Percentiles rank a stretch among this genome's conserved stretches.
phyloP scores from a whole-genome alignment of 2,888 invertebrate genomes.

The Andrena trimmerana region DNA sequence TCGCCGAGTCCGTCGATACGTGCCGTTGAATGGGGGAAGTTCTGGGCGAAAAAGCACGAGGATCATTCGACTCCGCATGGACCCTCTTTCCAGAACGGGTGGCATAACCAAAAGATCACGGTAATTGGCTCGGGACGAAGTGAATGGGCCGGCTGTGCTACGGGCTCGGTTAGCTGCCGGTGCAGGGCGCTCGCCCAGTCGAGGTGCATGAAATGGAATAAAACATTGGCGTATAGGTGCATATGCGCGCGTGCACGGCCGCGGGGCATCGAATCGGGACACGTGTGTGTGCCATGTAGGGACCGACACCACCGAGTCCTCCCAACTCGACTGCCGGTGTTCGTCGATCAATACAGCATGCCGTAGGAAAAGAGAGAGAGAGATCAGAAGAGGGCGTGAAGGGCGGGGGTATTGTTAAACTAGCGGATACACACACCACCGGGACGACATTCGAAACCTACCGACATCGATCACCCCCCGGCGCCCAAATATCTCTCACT shows the following conservation, averaged over 20 bases:
- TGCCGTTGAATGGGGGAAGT: too few relatives aligned
- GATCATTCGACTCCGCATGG: neutral
- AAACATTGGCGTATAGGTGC: conserved; percentile 50
- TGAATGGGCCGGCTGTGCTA: conserved; percentile 43
- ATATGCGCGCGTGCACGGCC: conserved; percentile 10
- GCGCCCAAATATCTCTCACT: conserved; percentile 26
- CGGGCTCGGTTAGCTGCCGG: conserved; percentile 17
- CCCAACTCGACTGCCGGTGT: conserved; percentile 66
- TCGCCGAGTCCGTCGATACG: too few relatives aligned
- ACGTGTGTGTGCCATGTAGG: neutral
- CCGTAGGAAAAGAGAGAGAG: conserved; percentile 54
- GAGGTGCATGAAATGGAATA: conserved; percentile 50
- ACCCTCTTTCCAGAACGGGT: neutral
- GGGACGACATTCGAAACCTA: conserved; percentile 52
- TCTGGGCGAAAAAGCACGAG: neutral
- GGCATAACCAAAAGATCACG: neutral
- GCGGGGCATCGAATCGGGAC: conserved; percentile 38
- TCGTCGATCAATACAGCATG: conserved; percentile 78
- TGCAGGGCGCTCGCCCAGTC: conserved; percentile 26
- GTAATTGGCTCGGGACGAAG: conserved; percentile 17
- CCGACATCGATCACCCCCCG: conserved; percentile 8
- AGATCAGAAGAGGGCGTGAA: conserved; percentile 10
- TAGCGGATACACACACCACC: conserved; percentile 41
- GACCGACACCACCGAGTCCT: conserved; percentile 56
- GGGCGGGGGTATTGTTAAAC: conserved; percentile 62